Conservation (phyloP, 2,888 invertebrate species). For the Petrophora chlorosata region DNA sequence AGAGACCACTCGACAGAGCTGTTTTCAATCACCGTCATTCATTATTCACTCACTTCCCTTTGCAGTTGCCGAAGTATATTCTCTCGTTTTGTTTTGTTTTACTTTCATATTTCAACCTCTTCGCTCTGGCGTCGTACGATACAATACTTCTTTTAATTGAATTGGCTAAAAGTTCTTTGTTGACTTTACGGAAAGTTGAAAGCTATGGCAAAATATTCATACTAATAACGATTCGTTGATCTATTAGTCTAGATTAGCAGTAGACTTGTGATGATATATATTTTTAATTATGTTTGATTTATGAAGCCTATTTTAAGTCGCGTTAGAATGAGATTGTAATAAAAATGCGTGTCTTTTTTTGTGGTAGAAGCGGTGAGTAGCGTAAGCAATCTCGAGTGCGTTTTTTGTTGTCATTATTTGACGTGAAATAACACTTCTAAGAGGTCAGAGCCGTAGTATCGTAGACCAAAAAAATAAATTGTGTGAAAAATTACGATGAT, state of each 20-base stretch:
- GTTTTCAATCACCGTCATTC: constrained; percentile 81
- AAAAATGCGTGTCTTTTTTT: constrained; percentile 43
- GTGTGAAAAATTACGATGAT: constrained; percentile 84
- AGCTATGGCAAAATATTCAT: constrained; percentile 32
- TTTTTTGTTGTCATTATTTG: constrained; percentile 81
- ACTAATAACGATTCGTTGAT: constrained; percentile 13
- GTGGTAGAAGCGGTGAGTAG: constrained; percentile 24
- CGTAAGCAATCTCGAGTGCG: constrained; percentile 52
- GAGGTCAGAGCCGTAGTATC: constrained; percentile 54
- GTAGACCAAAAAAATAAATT: constrained; percentile 76
- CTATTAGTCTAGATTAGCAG: constrained; percentile 29
- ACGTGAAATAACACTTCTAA: constrained; percentile 72
- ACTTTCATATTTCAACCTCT: constrained; percentile 77
- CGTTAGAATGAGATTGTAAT: constrained; percentile 41
- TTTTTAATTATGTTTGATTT: constrained; percentile 43
- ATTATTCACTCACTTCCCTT: constrained; percentile 81
- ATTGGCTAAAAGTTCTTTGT: constrained; percentile 62
- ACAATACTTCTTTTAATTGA: constrained; percentile 68
- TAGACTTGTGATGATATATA: constrained; percentile 31
- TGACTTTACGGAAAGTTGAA: constrained; percentile 50
- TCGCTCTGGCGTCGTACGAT: constrained; percentile 59
- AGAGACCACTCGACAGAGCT: constrained; percentile 68
- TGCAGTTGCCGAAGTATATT: constrained; percentile 75
- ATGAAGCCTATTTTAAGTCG: constrained; percentile 39
- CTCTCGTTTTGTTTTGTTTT: constrained; percentile 74